A percentile compares a stretch with the other conserved stretches of the same genome.
phyloP scores from a whole-genome alignment of 2,888 invertebrate genomes.

The Agrochola lychnidis region DNA sequence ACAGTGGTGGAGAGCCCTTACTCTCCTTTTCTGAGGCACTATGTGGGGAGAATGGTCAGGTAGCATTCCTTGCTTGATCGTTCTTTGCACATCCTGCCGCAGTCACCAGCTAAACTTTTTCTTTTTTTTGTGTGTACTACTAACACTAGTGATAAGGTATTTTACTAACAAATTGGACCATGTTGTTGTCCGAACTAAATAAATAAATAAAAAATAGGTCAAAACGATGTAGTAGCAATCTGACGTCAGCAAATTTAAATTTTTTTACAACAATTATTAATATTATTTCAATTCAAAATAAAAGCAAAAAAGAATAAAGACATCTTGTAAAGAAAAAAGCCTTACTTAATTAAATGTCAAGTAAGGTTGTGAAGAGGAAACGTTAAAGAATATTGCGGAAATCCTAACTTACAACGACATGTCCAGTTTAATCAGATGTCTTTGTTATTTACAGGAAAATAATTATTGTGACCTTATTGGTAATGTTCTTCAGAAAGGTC shows the following conservation, averaged over 20 bases:
- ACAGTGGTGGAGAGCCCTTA: too few species aligned
- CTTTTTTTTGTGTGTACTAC: too few species aligned
- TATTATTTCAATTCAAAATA: background rate
- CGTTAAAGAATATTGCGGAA: slow-evolving; percentile 5
- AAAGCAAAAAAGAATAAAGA: background rate
- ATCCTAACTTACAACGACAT: background rate
- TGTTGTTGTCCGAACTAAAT: too few species aligned
- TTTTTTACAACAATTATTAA: background rate
- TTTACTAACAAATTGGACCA: too few species aligned
- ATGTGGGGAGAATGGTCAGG: too few species aligned
- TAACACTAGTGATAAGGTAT: too few species aligned
- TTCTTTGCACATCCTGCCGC: too few species aligned
- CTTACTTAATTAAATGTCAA: background rate
- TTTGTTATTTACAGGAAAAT: background rate
- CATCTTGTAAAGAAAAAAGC: background rate
- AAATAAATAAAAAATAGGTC: too few species aligned
- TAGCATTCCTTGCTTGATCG: too few species aligned
- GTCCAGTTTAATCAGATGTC: background rate
- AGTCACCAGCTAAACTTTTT: too few species aligned
- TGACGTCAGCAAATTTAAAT: background rate
- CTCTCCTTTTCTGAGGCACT: too few species aligned
- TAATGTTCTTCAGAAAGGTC: background rate
- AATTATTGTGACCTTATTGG: background rate
- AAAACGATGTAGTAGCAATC: background rate
- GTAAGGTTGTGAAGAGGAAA: background rate